phyloP scores from a whole-genome alignment of 2,797 vertebrate genomes.

The Enteromius anoplus region DNA sequence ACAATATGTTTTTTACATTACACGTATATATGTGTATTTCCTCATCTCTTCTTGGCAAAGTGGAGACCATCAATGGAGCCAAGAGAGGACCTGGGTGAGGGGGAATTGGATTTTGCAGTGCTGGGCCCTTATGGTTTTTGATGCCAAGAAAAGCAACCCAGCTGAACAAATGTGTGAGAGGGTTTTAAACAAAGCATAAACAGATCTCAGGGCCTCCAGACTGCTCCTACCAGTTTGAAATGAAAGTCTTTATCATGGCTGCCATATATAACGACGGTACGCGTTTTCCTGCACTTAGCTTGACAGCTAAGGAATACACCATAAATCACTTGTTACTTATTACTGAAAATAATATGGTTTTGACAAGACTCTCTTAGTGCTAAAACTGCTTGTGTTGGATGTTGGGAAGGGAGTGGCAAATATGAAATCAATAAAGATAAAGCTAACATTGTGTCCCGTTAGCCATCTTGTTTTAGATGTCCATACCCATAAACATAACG shows the following conservation, averaged over 20 bases:
- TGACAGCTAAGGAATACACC: constrained; percentile 73
- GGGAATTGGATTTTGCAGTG: constrained; percentile 31
- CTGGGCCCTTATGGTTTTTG: constrained; percentile 51
- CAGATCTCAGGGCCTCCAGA: constrained; percentile 32
- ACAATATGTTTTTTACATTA: constrained; percentile 43
- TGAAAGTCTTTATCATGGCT: constrained; percentile 75
- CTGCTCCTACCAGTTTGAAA: constrained; percentile 63
- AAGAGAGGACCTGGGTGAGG: constrained; percentile 42
- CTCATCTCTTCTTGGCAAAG: constrained; percentile 22
- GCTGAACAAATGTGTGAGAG: constrained; percentile 55
- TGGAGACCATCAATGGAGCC: constrained; percentile 18
- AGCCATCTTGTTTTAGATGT: not conserved
- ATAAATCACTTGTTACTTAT: constrained; percentile 73
- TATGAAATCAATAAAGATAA: constrained; percentile 25
- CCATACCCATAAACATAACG: not conserved
- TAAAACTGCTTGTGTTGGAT: constrained; percentile 58
- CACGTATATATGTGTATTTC: constrained; percentile 12
- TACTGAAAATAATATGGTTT: constrained; percentile 74
- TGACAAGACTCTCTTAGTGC: constrained; percentile 68
- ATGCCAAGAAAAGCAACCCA: constrained; percentile 62
- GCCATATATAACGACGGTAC: constrained; percentile 70
- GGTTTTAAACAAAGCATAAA: constrained; percentile 53
- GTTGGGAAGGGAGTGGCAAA: constrained; percentile 23
- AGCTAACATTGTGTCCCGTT: not conserved
- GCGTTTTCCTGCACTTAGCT: constrained; percentile 70